Evolutionary conservation across 2,113 vertebrate species (phyloP).

Genomic region (Pogonocichla stellata): DNA sequence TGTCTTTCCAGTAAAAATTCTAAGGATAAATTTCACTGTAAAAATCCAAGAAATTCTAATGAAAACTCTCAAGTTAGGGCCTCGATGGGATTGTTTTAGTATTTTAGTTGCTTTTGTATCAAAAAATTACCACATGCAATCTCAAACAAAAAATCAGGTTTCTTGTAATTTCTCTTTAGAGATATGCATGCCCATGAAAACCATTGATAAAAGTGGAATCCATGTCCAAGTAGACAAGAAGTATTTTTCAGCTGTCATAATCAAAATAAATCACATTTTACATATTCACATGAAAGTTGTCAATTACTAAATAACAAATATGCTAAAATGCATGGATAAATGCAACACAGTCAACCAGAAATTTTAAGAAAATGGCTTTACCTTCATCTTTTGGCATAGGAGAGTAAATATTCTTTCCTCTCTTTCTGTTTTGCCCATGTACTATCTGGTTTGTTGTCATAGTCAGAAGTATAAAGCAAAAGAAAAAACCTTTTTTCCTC

Average conservation of each 20-base stretch:
- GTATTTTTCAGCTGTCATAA: not conserved
- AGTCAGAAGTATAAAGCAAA: slow-evolving; percentile 73
- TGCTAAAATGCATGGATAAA: not conserved
- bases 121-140: not conserved
- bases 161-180: not conserved
- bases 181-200: not conserved
- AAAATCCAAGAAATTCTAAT: not conserved
- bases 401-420: slow-evolving; percentile 66
- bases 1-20: not conserved
- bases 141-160: not conserved
- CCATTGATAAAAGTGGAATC: not conserved
- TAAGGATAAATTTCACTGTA: not conserved
- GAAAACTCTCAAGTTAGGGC: not conserved
- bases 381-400: slow-evolving; percentile 62
- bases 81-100: not conserved
- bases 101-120: not conserved
- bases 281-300: not conserved
- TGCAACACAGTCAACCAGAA: not conserved
- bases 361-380: slow-evolving; percentile 55
- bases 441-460: slow-evolving; percentile 34
- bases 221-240: not conserved
- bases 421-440: slow-evolving; percentile 72
- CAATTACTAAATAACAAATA: not conserved
- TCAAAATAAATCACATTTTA: not conserved
- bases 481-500: slow-evolving; percentile 64